A percentile compares a stretch with the other conserved stretches of the same genome.
These are phyloP conservation scores for Coenonympha arcania DNA, from an alignment of 2,888 invertebrate genomes.

Conservation along the genomic window DNA sequence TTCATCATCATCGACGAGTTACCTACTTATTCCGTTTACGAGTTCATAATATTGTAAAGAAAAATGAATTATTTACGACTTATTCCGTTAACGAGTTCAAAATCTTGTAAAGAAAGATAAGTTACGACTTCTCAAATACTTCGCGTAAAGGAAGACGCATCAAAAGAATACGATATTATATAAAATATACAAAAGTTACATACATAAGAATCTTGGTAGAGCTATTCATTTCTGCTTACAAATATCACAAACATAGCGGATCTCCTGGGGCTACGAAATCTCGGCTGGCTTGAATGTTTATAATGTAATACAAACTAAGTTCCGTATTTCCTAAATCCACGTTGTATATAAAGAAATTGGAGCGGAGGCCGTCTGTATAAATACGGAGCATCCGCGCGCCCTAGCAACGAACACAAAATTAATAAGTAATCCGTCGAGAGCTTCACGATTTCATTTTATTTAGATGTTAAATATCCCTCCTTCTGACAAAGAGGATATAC, in stretches of 20 bases:
- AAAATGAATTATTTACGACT: too few species aligned
- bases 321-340: slow-evolving; percentile 7
- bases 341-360: background rate
- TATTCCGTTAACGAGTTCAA: too few species aligned
- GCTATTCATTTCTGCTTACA: background rate
- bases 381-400: background rate
- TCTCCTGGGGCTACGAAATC: slow-evolving; percentile 7
- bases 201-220: background rate
- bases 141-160: background rate
- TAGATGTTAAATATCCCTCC: background rate
- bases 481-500: too few species aligned
- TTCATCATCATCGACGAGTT: too few species aligned
- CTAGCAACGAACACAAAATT: background rate
- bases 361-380: background rate
- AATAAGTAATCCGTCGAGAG: background rate
- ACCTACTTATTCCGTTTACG: too few species aligned
- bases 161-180: background rate
- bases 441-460: background rate
- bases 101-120: too few species aligned
- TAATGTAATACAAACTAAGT: slow-evolving; percentile 1
- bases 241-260: slow-evolving; percentile 7
- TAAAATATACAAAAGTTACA: background rate
- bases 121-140: too few species aligned
- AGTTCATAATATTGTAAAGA: too few species aligned
- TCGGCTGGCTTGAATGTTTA: background rate